Conservation (phyloP, 1,140 invertebrate species). For the Arion vulgaris region DNA sequence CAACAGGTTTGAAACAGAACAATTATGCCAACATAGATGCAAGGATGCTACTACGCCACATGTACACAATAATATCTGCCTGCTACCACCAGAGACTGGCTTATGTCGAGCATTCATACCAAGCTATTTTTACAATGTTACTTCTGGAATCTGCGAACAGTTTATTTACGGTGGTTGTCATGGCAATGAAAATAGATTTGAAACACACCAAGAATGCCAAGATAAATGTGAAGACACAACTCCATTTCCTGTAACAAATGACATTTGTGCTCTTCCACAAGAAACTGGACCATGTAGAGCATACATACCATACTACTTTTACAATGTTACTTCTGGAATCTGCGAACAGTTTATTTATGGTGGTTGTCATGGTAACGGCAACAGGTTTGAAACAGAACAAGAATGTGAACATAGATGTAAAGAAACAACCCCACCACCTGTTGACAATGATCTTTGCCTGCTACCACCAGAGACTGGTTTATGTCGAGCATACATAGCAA, state of each 20-base stretch:
- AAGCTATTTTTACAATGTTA: background rate
- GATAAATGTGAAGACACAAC: background rate
- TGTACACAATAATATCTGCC: background rate
- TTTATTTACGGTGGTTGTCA: conserved; percentile 23
- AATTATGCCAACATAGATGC: background rate
- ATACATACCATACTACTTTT: background rate
- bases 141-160: background rate
- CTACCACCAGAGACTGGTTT: background rate
- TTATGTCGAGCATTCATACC: conserved; percentile 33
- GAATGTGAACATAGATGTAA: background rate
- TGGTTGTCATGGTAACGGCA: background rate
- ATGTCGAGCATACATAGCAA: background rate
- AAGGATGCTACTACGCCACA: too few species aligned
- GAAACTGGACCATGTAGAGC: background rate
- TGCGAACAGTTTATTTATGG: background rate
- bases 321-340: background rate
- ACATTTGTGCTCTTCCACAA: background rate
- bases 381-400: background rate
- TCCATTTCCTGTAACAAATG: background rate
- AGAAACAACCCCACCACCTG: background rate
- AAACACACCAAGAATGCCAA: background rate
- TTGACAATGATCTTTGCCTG: background rate
- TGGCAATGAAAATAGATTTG: conserved; percentile 11
- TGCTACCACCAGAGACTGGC: conserved; percentile 19
- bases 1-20: background rate